Evolutionary conservation across 2,888 invertebrate genomes (phyloP), one percentile per base, ranked within the genome.

Genomic region (Mesochorus sp.): DNA sequence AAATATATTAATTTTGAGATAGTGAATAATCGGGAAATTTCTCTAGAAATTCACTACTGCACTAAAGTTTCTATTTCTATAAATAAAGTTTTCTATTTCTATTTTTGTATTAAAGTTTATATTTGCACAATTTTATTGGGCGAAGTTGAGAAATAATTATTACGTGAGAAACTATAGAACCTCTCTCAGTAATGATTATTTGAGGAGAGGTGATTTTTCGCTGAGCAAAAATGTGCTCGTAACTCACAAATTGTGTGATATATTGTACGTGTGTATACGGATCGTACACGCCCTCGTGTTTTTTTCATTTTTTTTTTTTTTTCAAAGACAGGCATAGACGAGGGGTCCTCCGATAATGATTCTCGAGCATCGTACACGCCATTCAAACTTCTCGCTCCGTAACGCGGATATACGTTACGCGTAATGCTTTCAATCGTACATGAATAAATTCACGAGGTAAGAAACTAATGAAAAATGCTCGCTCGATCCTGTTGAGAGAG

Each of bases 371-470:
- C 77, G 57, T 6, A 47, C 57, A 77, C 67, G 67, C 77, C 61
- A 62, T 62, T 67, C 77, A 28, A 39, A 62, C 67, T 57, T 55
- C 67, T 76, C 70, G 62, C 62, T 72, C 49, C 77, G 77, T 67
- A 73, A 77, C 67, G 72, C 55, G 55, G 55, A 17, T n/a, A 8
- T 37, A 57, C 57, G 67, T 72, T 77, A 67, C 72, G 62, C 72
- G 67, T 77, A 77, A 66, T 76, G 71, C 70, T 17, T 62, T n/a
- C 64, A 24, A 47, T 34, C 47, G 28, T 28, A 61, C 51, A 72
- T 72, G 55, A 77, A 77, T 72, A 67, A 67, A 68, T 62, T 62
- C 55, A 47, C 34, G 24, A 47, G 34, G 17, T 17, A 5, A 44
- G 21, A 47, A n/a, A n/a, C n/a, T 12, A 55, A 34, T 21, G 44